These are phyloP conservation scores for Netelia melanura DNA, from an alignment of 2,888 invertebrate genomes.

Conservation along the genomic window DNA sequence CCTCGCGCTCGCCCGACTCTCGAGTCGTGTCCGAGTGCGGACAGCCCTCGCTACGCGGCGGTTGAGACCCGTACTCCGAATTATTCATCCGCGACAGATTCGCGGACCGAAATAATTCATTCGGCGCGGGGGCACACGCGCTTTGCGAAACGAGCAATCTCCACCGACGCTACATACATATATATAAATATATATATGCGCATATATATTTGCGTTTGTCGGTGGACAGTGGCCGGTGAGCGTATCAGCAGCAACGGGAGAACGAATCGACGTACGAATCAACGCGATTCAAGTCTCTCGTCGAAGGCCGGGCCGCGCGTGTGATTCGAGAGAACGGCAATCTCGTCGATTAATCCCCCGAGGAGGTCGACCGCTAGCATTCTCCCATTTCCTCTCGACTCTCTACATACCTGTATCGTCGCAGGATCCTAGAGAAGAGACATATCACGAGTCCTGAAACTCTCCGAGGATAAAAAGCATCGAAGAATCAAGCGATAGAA, in stretches of 20 bases:
- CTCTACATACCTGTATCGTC: conserved; percentile 24
- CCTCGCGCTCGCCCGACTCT: conserved; percentile 54
- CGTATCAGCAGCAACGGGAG: conserved; percentile 52
- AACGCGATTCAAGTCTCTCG: conserved; percentile 27
- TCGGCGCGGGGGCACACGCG: conserved; percentile 12
- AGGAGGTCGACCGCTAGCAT: conserved; percentile 40
- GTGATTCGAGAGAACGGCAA: conserved; percentile 57
- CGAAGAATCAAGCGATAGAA: not conserved
- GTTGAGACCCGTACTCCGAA: conserved; percentile 28
- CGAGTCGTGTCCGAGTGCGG: conserved; percentile 37
- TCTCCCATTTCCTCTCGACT: conserved; percentile 14
- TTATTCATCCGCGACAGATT: conserved; percentile 58
- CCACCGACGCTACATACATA: conserved; percentile 8
- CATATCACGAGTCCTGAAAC: not conserved
- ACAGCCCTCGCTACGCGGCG: conserved; percentile 1
- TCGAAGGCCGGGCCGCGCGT: conserved; percentile 43
- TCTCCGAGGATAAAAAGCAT: conserved; percentile 14
- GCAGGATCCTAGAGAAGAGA: conserved; percentile 19
- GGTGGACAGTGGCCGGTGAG: conserved; percentile 27
- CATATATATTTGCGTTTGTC: conserved; percentile 44
- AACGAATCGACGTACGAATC: conserved; percentile 64
- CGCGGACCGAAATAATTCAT: conserved; percentile 58
- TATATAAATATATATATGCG: not conserved
- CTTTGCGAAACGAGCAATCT: conserved; percentile 14
- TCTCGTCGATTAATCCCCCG: conserved; percentile 67